These are phyloP conservation scores for Hypselothyrea guttata DNA, from an alignment of 2,888 invertebrate genomes.

Conservation along the genomic window DNA sequence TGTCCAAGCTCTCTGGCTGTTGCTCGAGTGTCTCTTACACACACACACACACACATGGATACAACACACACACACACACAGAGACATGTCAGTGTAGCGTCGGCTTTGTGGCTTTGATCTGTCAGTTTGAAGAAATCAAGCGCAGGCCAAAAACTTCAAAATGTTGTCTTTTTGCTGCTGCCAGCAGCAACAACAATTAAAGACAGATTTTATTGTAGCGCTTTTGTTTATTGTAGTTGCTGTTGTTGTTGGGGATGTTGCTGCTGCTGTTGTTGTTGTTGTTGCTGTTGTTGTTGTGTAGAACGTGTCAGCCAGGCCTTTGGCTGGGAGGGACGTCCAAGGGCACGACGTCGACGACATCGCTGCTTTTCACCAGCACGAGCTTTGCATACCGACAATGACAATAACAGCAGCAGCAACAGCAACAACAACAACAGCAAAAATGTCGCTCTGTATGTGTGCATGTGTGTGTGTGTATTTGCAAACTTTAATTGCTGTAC, in stretches of 20 bases:
- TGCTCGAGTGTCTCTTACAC: constrained; percentile 49
- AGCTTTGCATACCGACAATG: constrained; percentile 76
- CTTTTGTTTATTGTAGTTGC: constrained; percentile 52
- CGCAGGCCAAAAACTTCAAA: constrained; percentile 74
- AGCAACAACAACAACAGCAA: constrained; percentile 27
- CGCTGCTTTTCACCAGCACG: constrained; percentile 73
- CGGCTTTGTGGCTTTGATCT: constrained; percentile 79
- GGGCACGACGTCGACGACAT: constrained; percentile 56
- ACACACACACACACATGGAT: constrained; percentile 34
- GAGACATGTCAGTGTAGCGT: constrained; percentile 25
- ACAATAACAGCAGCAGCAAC: constrained; percentile 33
- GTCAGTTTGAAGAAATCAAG: constrained; percentile 79
- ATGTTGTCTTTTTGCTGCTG: constrained; percentile 43
- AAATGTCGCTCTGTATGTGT: constrained; percentile 52
- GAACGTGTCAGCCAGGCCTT: constrained; percentile 75
- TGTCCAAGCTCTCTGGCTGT: constrained; percentile 54
- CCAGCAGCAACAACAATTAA: constrained; percentile 49
- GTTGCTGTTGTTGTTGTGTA: constrained; percentile 53
- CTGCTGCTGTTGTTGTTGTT: constrained; percentile 26
- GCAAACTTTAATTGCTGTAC: constrained; percentile 78
- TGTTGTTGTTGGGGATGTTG: constrained; percentile 28
- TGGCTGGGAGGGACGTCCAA: constrained; percentile 65
- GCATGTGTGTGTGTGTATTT: constrained; percentile 52
- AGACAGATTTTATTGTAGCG: constrained; percentile 61
- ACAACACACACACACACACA: constrained; percentile 16